Evolutionary conservation across 2,797 vertebrate genomes (phyloP).

Genomic region (Eulemur mongoz): DNA sequence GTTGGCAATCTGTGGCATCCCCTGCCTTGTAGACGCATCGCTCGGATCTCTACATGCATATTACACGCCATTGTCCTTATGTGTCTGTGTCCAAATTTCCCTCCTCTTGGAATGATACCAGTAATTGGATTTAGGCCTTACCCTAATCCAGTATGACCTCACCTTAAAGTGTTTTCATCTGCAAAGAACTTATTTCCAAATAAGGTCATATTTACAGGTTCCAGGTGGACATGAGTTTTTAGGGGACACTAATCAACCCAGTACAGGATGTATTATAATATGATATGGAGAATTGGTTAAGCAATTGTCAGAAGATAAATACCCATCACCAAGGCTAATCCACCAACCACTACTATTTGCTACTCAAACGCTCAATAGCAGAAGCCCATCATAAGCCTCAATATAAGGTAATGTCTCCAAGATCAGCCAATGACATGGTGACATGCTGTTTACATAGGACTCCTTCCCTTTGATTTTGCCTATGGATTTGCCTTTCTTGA

Average conservation of each 20-base stretch:
- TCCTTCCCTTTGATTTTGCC: neutral
- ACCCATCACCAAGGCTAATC: neutral
- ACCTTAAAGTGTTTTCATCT: neutral
- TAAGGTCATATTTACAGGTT: too few relatives aligned
- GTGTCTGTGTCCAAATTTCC: neutral
- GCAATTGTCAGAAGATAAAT: neutral
- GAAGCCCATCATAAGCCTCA: neutral
- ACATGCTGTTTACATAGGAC: neutral
- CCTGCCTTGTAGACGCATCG: fast-evolving
- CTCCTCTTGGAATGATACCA: neutral
- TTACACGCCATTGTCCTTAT: neutral
- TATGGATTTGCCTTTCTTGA: neutral
- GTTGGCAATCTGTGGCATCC: neutral
- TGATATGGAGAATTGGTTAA: neutral
- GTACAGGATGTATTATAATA: neutral
- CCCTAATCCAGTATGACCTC: neutral
- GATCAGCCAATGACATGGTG: neutral
- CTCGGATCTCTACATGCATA: neutral
- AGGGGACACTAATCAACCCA: too few relatives aligned
- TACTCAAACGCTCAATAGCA: neutral
- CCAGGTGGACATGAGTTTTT: neutral
- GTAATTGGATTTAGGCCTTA: neutral
- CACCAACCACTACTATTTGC: neutral
- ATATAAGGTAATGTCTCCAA: neutral
- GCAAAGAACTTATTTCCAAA: neutral